Evolutionary conservation across 2,888 invertebrate genomes (phyloP).

Genomic region (Chromoteleia sp.): DNA sequence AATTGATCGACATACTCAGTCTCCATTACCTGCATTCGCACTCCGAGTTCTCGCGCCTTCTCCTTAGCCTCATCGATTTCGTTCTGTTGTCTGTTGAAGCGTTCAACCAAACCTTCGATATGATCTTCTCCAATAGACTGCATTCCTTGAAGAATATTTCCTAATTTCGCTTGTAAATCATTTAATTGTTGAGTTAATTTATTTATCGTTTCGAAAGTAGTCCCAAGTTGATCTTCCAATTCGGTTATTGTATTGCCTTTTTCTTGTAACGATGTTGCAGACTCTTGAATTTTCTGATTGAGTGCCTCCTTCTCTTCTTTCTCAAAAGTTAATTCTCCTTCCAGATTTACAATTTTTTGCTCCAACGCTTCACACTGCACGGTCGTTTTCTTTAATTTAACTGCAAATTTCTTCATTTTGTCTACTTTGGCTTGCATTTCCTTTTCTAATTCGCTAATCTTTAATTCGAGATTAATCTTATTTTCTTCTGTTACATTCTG

Average conservation of each 20-base stretch:
- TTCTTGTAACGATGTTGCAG: slow-evolving; percentile 70
- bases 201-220: slow-evolving; percentile 59
- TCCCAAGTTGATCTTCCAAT: slow-evolving; percentile 74
- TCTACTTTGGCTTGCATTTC: slow-evolving; percentile 90
- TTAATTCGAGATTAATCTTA: slow-evolving; percentile 79
- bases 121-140: slow-evolving; percentile 69
- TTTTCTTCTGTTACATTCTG: slow-evolving; percentile 78
- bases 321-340: slow-evolving; percentile 76
- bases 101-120: slow-evolving; percentile 61
- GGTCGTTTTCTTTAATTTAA: slow-evolving; percentile 91
- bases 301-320: slow-evolving; percentile 79
- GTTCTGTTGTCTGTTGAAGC: slow-evolving; percentile 73
- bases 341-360: slow-evolving; percentile 77
- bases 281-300: slow-evolving; percentile 77
- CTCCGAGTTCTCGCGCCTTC: slow-evolving; percentile 81
- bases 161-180: slow-evolving; percentile 71
- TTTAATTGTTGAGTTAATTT: slow-evolving; percentile 68
- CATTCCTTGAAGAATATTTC: slow-evolving; percentile 23
- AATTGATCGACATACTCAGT: slow-evolving; percentile 80
- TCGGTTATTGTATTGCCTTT: slow-evolving; percentile 77
- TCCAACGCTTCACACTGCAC: slow-evolving; percentile 89
- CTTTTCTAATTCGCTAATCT: slow-evolving; percentile 83
- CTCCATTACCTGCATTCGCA: slow-evolving; percentile 83
- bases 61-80: slow-evolving; percentile 81
- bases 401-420: slow-evolving; percentile 92